A percentile compares a stretch with the other conserved stretches of the same genome.
These are phyloP conservation scores for Cherax destructor DNA, from an alignment of 1,140 invertebrate genomes.

Conservation along the genomic window DNA sequence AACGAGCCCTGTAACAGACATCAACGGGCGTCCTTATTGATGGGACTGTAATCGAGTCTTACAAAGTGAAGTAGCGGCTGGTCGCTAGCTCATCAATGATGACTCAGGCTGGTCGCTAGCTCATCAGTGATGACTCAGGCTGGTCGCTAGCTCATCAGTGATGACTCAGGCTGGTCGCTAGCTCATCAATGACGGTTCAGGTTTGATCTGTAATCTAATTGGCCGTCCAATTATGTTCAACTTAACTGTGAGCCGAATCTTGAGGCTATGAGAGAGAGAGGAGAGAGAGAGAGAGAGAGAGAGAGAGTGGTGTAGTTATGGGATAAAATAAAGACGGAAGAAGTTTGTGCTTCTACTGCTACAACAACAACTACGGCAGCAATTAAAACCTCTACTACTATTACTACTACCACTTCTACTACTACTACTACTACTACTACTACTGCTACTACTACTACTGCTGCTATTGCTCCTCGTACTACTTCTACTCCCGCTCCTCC, in stretches of 20 bases:
- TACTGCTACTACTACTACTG: too few relatives aligned
- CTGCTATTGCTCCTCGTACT: too few relatives aligned
- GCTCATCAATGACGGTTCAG: background rate
- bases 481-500: too few relatives aligned
- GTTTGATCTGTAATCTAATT: slow-evolving; percentile 20
- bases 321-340: background rate
- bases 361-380: too few relatives aligned
- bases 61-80: background rate
- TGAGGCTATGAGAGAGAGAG: background rate
- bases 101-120: too few relatives aligned
- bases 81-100: too few relatives aligned
- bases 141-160: background rate
- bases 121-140: background rate
- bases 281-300: slow-evolving; percentile 19
- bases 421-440: too few relatives aligned
- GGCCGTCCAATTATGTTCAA: background rate
- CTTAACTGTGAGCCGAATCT: background rate
- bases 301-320: background rate
- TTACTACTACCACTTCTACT: too few relatives aligned
- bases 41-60: background rate
- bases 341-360: too few relatives aligned
- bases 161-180: background rate
- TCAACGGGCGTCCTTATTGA: background rate
- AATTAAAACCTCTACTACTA: too few relatives aligned
- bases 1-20: too few relatives aligned